Evolutionary conservation across 2,797 vertebrate genomes (phyloP), one percentile per base, ranked within the genome.

Genomic region (Gouania willdenowi): DNA sequence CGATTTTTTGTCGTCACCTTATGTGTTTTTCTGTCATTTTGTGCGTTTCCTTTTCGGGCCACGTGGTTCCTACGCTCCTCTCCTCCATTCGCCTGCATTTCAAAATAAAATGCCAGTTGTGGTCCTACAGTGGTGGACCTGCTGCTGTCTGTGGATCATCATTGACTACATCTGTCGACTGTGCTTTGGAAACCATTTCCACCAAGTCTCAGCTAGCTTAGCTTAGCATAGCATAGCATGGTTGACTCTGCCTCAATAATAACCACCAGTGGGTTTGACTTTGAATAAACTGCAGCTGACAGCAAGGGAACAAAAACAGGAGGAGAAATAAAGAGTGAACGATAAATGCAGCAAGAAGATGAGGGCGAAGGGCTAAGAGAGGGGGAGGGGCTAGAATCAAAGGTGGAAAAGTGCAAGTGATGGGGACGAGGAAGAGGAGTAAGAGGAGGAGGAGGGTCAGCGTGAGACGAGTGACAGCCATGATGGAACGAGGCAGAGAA

Each of bases 131-230:
- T n/a, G n/a, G n/a, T n/a, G n/a, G n/a, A n/a, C n/a, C n/a, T n/a
- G n/a, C n/a, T n/a, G n/a, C 75, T 61, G 52, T 33, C 50, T 49
- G 36, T 39, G 57, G n/a, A 60, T 57, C 36, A 26, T 26, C n/a
- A n/a, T n/a, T n/a, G n/a, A n/a, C n/a, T n/a, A n/a, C n/a, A n/a
- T n/a, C n/a, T n/a, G n/a, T n/a, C n/a, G n/a, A n/a, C n/a, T n/a
- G n/a, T n/a, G n/a, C n/a, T n/a, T n/a, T n/a, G n/a, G n/a, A n/a
- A n/a, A n/a, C n/a, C n/a, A n/a, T n/a, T n/a, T n/a, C n/a, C n/a
- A 57, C 55, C 67, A 64, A 74, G 71, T 76, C 71, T 74, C 44
- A 71, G 70, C 52, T 44, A 55, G 66, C 48, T 55, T 25, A 50
- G 51, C 49, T 53, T 46, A 53, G 46, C 63, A 59, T 63, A 46